phyloP scores from a whole-genome alignment of 2,888 invertebrate genomes.

The Chesias legatella region DNA sequence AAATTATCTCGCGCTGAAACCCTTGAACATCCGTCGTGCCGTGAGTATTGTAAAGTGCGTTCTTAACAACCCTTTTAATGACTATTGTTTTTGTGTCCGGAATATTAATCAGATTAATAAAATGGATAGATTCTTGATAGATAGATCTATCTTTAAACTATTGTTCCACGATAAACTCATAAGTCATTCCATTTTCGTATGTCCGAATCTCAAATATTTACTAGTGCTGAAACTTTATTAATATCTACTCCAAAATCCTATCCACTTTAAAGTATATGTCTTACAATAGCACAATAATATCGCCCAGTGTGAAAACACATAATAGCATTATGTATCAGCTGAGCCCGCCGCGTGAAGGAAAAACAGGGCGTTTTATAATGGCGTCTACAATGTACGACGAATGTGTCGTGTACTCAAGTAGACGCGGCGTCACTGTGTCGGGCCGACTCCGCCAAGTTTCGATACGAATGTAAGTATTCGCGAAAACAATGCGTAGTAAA shows the following conservation, averaged over 20 bases:
- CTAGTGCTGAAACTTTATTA: too few relatives aligned
- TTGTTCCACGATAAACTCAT: too few relatives aligned
- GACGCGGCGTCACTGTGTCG: conserved; percentile 39
- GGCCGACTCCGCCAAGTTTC: conserved; percentile 30
- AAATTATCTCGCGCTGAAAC: conserved; percentile 37
- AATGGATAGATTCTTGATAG: conserved; percentile 29
- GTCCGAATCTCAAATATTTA: too few relatives aligned
- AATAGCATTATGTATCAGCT: conserved; percentile 39
- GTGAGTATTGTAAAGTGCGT: conserved; percentile 27
- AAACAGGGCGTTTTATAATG: conserved; percentile 35
- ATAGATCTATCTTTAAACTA: too few relatives aligned
- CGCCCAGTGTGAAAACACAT: conserved; percentile 44
- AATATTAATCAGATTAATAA: conserved; percentile 33
- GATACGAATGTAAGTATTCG: conserved; percentile 33
- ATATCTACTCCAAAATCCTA: too few relatives aligned
- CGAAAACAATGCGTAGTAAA: conserved; percentile 42
- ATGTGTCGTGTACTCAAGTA: conserved; percentile 42
- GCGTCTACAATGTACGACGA: conserved; percentile 40
- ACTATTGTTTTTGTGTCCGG: conserved; percentile 15
- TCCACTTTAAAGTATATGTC: conserved; percentile 35
- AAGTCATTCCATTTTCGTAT: too few relatives aligned
- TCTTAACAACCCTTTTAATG: conserved; percentile 14
- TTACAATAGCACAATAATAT: conserved; percentile 39
- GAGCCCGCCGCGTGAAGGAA: conserved; percentile 30
- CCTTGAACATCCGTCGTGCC: conserved; percentile 18